phyloP scores from a whole-genome alignment of 2,113 vertebrate genomes.

The Carlito syrichta region DNA sequence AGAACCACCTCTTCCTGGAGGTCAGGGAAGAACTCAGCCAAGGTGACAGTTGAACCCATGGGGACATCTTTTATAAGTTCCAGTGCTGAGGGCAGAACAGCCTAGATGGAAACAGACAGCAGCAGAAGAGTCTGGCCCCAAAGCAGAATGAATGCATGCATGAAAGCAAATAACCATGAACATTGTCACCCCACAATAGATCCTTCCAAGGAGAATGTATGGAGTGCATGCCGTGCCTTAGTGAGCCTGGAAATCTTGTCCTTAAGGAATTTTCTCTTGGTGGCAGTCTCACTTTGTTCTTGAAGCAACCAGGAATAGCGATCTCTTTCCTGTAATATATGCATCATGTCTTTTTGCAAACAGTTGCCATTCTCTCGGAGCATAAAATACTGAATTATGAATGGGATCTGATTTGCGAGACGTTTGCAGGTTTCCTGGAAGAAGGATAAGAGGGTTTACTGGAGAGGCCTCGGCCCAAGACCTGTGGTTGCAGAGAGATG shows the following conservation, averaged over 20 bases:
- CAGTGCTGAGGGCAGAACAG: background rate
- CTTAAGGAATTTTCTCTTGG: conserved; percentile 75
- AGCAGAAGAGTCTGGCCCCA: background rate
- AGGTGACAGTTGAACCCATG: background rate
- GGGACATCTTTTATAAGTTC: background rate
- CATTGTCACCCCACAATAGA: accelerated
- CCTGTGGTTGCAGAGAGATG: background rate
- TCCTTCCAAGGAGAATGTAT: conserved; percentile 55
- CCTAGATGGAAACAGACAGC: background rate
- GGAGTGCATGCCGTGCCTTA: conserved; percentile 77
- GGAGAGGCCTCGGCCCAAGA: background rate
- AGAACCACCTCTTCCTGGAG: background rate
- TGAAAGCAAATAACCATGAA: background rate
- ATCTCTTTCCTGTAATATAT: conserved; percentile 78
- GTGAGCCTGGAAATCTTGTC: conserved; percentile 78
- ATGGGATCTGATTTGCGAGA: conserved; percentile 86
- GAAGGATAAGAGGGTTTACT: background rate
- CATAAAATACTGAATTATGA: conserved; percentile 84
- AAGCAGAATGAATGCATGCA: accelerated
- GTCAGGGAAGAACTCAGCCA: background rate
- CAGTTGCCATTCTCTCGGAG: conserved; percentile 78
- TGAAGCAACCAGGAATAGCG: conserved; percentile 76
- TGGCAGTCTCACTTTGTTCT: conserved; percentile 78
- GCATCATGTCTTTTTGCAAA: conserved; percentile 83
- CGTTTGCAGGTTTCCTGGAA: conserved; percentile 83